phyloP scores from a whole-genome alignment of 2,113 vertebrate species.

The Hippocampus comes region DNA sequence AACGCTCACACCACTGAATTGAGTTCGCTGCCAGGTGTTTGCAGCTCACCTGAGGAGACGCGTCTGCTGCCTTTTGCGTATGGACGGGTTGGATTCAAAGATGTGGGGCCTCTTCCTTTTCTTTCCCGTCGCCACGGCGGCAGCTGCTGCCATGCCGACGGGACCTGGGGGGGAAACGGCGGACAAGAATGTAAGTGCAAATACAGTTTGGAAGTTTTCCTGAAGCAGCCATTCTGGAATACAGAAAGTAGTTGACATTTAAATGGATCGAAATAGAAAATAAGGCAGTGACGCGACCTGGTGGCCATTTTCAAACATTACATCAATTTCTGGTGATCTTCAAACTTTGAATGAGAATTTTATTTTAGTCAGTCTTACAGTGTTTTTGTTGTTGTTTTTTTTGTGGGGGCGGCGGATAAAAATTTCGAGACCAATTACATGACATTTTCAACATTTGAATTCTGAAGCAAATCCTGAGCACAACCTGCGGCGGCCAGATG shows the following conservation, averaged over 20 bases:
- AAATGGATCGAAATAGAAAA: not conserved
- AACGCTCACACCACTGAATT: not conserved
- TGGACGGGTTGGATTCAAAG: constrained; percentile 97
- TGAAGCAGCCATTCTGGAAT: not conserved
- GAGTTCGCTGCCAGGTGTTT: not conserved
- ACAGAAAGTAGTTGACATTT: not conserved
- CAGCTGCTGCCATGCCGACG: constrained; percentile 96
- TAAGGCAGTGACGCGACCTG: constrained; percentile 62
- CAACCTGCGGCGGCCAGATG: constrained; percentile 95
- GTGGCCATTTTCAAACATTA: constrained; percentile 39
- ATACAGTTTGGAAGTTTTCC: not conserved
- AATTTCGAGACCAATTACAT: not conserved
- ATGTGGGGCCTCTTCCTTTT: constrained; percentile 94
- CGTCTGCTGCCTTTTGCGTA: constrained; percentile 96
- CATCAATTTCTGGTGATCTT: not conserved
- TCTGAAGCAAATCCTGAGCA: not conserved
- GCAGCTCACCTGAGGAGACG: constrained; percentile 86
- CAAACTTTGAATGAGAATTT: not conserved
- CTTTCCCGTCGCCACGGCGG: constrained; percentile 95
- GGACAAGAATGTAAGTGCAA: not conserved
- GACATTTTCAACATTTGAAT: not conserved
- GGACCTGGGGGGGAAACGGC: constrained; percentile 77
- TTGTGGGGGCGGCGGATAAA: no score
- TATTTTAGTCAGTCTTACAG: not conserved
- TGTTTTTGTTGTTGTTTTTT: no score